Evolutionary conservation across 2,888 invertebrate genomes (phyloP), one percentile per base, ranked within the genome.

Genomic region (Auanema sp.): DNA sequence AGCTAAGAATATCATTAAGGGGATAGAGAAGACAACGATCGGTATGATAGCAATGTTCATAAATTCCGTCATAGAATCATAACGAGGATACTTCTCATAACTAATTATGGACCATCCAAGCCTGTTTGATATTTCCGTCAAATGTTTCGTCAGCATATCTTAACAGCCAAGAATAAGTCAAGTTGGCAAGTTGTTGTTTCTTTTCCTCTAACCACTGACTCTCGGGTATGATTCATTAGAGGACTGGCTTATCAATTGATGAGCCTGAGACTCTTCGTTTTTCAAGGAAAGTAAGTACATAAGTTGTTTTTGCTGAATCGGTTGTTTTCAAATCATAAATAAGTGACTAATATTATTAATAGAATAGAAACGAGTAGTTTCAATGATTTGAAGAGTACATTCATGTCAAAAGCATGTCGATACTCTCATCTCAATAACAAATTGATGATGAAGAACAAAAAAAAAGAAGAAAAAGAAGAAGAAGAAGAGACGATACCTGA

Each of bases 1-100:
- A 8, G 81, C 81, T 14, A 81, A 69, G 57, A 82, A 82, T 14
- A 81, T 65, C 80, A 82, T 82, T 11, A 81, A 70, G 2, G 80
- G 75, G 5, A 79, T 61, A 8, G 81, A 79, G 51, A 79, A 69
- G 10, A 82, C 64, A 5, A 78, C 78, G 21, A 81, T 81, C 4
- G 81, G 81, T 58, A 81, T 78, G 24, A 81, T 73, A 16, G 79
- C 78, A 40, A 78, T 75, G 59, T 81, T 81, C 80, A 81, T 81
- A 58, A 81, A 81, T 40, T 79, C 80, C 23, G 81, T 81, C 61
- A 79, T 77, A 14, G 73, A 63, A 44, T 79, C 79, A 60, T 72
- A 81, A 4, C 81, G 69, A 2, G 80, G 80, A 58, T 79, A 80
- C 55, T 69, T 74, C 60, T 80, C 80, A 60, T 73, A 72, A 12